Evolutionary conservation across 2,888 invertebrate genomes (phyloP), one percentile per base, ranked within the genome.

Genomic region (Ethmia dodecea): DNA sequence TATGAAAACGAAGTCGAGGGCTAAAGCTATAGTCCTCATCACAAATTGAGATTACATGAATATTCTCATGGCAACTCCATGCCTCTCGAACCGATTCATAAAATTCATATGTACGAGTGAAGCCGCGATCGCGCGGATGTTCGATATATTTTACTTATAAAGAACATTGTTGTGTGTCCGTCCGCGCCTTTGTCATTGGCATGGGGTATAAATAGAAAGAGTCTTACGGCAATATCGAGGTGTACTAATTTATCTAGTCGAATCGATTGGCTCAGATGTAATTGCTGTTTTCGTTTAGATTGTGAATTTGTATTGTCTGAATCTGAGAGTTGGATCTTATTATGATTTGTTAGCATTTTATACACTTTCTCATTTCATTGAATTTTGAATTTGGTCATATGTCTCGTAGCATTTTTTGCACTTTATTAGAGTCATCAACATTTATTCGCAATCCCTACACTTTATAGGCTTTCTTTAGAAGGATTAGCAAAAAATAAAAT

Each of bases 51-150:
- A n/a, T n/a, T n/a, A n/a, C n/a, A n/a, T n/a, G n/a, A n/a, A n/a
- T n/a, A n/a, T n/a, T n/a, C n/a, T n/a, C n/a, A n/a, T n/a, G n/a
- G n/a, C 57, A 6, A 29, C 74, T 81, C 79, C 49, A 72, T 38
- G 9, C 47, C 31, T 46, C 42, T 42, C 1, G 43, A 53, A 48
- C 38, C 63, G 63, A 68, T 80, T 80, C 81, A 78, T 80, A 83
- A 83, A 80, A 80, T 73, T 78, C 83, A 78, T 79, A 76, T 77
- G 78, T 76, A 78, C 61, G 70, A 73, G 74, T 74, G 77, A 70
- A 76, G 69, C 65, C 60, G 55, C 52, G 62, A 65, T 62, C 67
- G 62, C 67, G 55, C 59, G 62, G 65, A 63, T 67, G 61, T 69
- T 59, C 60, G 54, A 67, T 72, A 74, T 71, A 75, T 74, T 78